phyloP scores from a whole-genome alignment of 2,797 vertebrate species.

The Pseudomugil gertrudae region DNA sequence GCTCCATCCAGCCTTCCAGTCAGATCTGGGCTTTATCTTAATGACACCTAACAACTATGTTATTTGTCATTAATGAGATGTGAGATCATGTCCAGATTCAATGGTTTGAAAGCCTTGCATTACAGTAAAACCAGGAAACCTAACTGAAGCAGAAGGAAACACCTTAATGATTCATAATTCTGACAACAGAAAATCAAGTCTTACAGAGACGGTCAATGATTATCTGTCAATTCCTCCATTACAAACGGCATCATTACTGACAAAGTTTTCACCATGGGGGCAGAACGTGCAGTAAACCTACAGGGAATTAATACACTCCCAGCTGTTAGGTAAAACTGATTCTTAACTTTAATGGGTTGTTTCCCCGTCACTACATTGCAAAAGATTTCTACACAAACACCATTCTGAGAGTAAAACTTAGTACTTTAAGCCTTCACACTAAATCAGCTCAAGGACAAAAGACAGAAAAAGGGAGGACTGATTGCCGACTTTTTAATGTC shows the following conservation, averaged over 20 bases:
- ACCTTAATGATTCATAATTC: background rate
- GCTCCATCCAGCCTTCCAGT: slow-evolving; percentile 14
- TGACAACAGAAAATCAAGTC: slow-evolving; percentile 5
- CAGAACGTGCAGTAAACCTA: background rate
- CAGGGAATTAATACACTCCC: background rate
- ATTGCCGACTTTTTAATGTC: slow-evolving; percentile 12
- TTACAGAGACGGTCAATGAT: slow-evolving; percentile 10
- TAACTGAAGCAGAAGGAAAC: background rate
- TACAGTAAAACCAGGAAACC: background rate
- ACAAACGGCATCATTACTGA: background rate
- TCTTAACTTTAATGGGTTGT: background rate
- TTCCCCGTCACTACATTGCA: background rate
- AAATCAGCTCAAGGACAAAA: background rate
- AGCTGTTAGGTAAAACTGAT: background rate
- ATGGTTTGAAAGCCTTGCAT: background rate
- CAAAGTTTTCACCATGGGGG: background rate
- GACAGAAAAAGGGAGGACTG: slow-evolving; percentile 1
- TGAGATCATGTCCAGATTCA: slow-evolving; percentile 5
- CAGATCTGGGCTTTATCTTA: slow-evolving; percentile 17
- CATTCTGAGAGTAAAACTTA: background rate
- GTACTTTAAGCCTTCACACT: slow-evolving; percentile 9
- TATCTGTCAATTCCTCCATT: slow-evolving; percentile 25
- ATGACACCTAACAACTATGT: background rate
- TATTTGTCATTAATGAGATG: slow-evolving; percentile 21
- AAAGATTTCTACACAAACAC: background rate